Conservation (phyloP, 2,113 vertebrate genomes). For the Phodopus roborovskii region DNA sequence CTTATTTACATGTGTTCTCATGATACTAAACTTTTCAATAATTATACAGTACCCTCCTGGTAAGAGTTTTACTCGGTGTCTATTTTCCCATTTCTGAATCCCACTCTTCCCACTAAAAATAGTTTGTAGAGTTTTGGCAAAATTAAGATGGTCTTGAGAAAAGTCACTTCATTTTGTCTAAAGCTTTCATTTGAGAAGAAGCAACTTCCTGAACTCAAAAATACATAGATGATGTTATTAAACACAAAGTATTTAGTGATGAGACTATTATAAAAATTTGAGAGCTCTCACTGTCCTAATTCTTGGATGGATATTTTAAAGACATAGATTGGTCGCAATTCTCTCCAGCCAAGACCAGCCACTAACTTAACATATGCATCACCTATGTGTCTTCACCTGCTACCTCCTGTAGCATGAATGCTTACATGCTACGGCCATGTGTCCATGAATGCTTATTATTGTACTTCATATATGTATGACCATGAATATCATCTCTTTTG, state of each 20-base stretch:
- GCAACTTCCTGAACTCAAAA: not conserved
- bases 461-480: too few relatives aligned
- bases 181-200: not conserved
- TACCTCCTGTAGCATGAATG: too few relatives aligned
- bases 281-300: not conserved
- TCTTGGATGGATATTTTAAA: not conserved
- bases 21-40: not conserved
- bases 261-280: not conserved
- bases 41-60: not conserved
- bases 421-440: too few relatives aligned
- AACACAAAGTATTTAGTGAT: not conserved
- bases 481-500: too few relatives aligned
- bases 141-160: not conserved
- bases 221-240: not conserved
- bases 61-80: not conserved
- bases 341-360: not conserved
- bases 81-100: not conserved
- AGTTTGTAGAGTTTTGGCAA: not conserved
- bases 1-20: not conserved
- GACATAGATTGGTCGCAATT: not conserved
- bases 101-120: not conserved
- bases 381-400: not conserved
- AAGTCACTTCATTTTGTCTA: not conserved
- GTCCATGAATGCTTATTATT: too few relatives aligned
- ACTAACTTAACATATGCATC: rapidly evolving